Percentiles rank a stretch among this genome's conserved stretches.
These are phyloP conservation scores for Bursaphelenchus okinawaensis DNA, from an alignment of 2,888 invertebrate genomes.

Conservation along the genomic window DNA sequence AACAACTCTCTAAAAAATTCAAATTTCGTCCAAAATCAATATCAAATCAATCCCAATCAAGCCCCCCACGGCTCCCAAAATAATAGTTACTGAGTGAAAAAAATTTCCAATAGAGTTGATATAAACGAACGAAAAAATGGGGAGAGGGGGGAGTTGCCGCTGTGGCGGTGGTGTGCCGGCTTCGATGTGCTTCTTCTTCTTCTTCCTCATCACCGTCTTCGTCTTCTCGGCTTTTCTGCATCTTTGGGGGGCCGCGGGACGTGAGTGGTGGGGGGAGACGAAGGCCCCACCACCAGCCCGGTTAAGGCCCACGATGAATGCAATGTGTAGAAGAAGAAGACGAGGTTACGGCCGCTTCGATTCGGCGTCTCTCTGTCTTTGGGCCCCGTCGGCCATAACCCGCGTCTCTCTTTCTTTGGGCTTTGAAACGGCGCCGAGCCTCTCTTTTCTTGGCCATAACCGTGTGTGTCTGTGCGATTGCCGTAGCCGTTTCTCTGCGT, in stretches of 20 bases:
- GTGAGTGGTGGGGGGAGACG: not conserved
- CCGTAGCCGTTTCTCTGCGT: too few relatives aligned
- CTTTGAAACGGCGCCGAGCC: too few relatives aligned
- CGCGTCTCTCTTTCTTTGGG: too few relatives aligned
- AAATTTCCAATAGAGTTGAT: not conserved
- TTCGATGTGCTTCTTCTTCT: not conserved
- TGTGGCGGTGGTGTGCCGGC: not conserved
- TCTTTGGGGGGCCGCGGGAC: not conserved
- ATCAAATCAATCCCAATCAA: too few relatives aligned
- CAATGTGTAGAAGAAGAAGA: not conserved
- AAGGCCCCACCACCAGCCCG: not conserved
- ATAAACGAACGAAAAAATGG: not conserved
- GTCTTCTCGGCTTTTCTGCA: not conserved
- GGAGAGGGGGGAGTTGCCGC: not conserved
- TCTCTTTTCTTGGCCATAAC: too few relatives aligned
- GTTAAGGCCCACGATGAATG: too few relatives aligned
- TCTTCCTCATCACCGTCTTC: not conserved
- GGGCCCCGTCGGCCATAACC: too few relatives aligned
- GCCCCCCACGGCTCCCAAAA: too few relatives aligned
- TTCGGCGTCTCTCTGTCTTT: too few relatives aligned
- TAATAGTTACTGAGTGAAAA: not conserved
- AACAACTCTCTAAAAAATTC: too few relatives aligned
- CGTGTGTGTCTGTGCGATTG: too few relatives aligned
- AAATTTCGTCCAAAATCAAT: too few relatives aligned
- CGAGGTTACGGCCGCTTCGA: not conserved